Evolutionary conservation across 1,140 invertebrate species (phyloP).

Genomic region (Trichogramma pretiosum): DNA sequence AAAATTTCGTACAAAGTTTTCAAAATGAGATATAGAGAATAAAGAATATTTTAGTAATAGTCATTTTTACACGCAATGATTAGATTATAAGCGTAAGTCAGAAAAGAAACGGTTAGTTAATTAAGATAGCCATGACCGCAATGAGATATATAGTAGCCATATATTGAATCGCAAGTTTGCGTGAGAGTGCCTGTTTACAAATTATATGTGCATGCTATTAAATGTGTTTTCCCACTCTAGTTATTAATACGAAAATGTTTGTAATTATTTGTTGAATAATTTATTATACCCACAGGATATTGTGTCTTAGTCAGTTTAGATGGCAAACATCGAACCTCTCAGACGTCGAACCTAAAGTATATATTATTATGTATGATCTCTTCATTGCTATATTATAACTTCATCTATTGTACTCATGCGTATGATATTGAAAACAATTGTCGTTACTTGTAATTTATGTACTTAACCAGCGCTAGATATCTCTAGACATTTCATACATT

Average conservation of each 20-base stretch:
- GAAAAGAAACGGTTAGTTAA: slow-evolving; percentile 27
- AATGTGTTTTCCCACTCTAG: slow-evolving; percentile 8
- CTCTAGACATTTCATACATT: slow-evolving; percentile 44
- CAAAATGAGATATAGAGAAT: slow-evolving; percentile 15
- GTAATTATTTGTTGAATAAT: slow-evolving; percentile 22
- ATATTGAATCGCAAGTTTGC: slow-evolving; percentile 40
- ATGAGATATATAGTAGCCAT: slow-evolving; percentile 39
- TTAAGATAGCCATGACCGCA: slow-evolving; percentile 45
- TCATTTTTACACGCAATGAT: slow-evolving; percentile 33
- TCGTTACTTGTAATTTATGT: slow-evolving; percentile 27
- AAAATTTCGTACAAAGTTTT: slow-evolving; percentile 41
- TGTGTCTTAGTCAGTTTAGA: slow-evolving; percentile 15
- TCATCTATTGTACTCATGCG: slow-evolving; percentile 8
- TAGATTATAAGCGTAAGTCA: slow-evolving; percentile 13
- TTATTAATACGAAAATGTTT: slow-evolving; percentile 15
- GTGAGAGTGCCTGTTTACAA: slow-evolving; percentile 44
- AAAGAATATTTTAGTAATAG: slow-evolving; percentile 39
- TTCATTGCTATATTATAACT: slow-evolving; percentile 3
- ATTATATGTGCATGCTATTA: no score
- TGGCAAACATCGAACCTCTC: slow-evolving; percentile 7
- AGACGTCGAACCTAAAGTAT: slow-evolving; percentile 11
- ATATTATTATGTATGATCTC: no score
- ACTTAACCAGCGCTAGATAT: slow-evolving; percentile 30
- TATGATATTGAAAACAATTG: slow-evolving; percentile 8
- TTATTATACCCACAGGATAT: slow-evolving; percentile 10